phyloP scores from a whole-genome alignment of 2,797 vertebrate genomes.

The Stomatorhinus walkeri region DNA sequence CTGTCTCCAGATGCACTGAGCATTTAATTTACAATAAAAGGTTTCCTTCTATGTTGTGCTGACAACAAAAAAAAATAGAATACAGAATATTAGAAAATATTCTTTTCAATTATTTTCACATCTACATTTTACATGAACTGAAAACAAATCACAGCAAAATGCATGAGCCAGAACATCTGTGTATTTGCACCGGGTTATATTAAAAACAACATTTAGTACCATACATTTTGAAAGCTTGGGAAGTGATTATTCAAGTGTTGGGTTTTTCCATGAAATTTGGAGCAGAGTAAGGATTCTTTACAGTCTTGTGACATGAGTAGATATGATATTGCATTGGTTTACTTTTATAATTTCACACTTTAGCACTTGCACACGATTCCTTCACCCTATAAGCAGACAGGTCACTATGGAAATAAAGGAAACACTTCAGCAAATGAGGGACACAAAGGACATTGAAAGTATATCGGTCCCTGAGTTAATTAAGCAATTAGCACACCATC shows the following conservation, averaged over 20 bases:
- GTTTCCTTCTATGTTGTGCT: background rate
- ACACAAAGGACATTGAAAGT: background rate
- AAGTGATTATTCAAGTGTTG: background rate
- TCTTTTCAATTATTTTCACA: background rate
- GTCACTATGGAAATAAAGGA: background rate
- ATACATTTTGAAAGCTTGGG: background rate
- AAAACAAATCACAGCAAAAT: background rate
- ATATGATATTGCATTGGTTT: background rate
- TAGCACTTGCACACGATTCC: background rate
- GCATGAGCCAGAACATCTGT: background rate
- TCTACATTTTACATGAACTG: background rate
- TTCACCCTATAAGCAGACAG: background rate
- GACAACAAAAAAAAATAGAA: background rate
- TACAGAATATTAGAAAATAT: background rate
- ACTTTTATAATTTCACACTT: background rate
- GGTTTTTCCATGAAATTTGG: background rate
- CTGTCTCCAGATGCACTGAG: background rate
- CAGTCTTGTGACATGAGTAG: background rate
- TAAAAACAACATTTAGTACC: background rate
- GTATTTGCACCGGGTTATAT: background rate
- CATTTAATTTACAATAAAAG: background rate
- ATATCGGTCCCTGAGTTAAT: background rate
- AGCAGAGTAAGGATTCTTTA: slow-evolving; percentile 11
- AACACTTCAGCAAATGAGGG: background rate
- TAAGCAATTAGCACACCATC: background rate